phyloP scores from a whole-genome alignment of 1,140 invertebrate genomes.

The Drosophila suzukii region DNA sequence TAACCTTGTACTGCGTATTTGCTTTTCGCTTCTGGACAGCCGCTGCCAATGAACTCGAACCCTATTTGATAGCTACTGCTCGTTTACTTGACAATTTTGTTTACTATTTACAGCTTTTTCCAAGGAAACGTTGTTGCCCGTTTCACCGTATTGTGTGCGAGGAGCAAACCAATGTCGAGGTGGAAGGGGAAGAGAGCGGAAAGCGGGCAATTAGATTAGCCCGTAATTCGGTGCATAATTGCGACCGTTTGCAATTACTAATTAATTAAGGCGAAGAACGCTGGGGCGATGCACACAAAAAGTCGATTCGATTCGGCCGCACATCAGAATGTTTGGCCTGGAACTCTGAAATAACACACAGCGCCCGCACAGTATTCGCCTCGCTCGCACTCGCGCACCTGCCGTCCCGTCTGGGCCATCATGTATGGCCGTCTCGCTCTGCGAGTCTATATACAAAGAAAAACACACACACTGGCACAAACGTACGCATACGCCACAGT shows the following conservation, averaged over 20 bases:
- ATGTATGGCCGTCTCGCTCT: slow-evolving; percentile 56
- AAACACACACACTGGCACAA: slow-evolving; percentile 61
- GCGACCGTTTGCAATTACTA: slow-evolving; percentile 56
- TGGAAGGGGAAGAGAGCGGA: slow-evolving; percentile 9
- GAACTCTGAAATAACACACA: slow-evolving; percentile 74
- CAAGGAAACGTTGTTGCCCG: slow-evolving; percentile 74
- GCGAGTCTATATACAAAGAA: slow-evolving; percentile 75
- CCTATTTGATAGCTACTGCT: slow-evolving; percentile 26
- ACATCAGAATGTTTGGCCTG: slow-evolving; percentile 77
- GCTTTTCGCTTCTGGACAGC: slow-evolving; percentile 19
- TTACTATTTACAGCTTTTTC: slow-evolving; percentile 83
- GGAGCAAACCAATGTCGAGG: slow-evolving; percentile 11
- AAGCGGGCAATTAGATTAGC: neutral
- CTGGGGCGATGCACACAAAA: slow-evolving; percentile 59
- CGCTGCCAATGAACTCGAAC: slow-evolving; percentile 26
- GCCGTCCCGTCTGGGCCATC: slow-evolving; percentile 17
- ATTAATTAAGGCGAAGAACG: slow-evolving; percentile 58
- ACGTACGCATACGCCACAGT: slow-evolving; percentile 60
- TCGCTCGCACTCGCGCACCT: slow-evolving; percentile 58
- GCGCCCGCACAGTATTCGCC: slow-evolving; percentile 42
- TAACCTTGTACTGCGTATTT: neutral
- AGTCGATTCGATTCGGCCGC: slow-evolving; percentile 61
- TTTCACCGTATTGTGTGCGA: slow-evolving; percentile 26
- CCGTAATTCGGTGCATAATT: slow-evolving; percentile 31
- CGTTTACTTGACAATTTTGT: slow-evolving; percentile 76